These are phyloP conservation scores for Cervus canadensis DNA, from an alignment of 2,113 vertebrate species.

Conservation along the genomic window DNA sequence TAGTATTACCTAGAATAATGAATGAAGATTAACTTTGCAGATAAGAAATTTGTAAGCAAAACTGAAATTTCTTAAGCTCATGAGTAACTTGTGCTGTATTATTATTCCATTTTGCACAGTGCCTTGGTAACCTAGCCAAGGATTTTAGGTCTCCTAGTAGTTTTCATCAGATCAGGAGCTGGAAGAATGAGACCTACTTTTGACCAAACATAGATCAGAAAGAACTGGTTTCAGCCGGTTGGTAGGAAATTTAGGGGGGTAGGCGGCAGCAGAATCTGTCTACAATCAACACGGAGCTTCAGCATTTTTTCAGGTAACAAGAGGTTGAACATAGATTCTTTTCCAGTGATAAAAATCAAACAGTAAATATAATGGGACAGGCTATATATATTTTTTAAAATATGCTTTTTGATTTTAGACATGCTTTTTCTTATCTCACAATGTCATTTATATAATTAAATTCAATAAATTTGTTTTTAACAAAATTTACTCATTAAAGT, in stretches of 20 bases:
- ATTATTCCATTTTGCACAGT: constrained; percentile 36
- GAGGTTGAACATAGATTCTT: not conserved
- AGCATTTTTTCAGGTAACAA: constrained; percentile 16
- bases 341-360: not conserved
- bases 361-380: not conserved
- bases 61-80: constrained; percentile 14
- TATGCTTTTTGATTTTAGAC: not conserved
- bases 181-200: constrained; percentile 35
- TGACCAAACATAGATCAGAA: constrained; percentile 31
- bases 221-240: constrained; percentile 6
- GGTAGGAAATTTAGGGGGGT: not conserved
- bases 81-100: not conserved
- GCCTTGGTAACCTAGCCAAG: constrained; percentile 9
- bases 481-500: constrained; percentile 13
- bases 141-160: constrained; percentile 9
- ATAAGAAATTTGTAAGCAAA: constrained; percentile 35
- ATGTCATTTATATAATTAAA: not conserved
- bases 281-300: not conserved
- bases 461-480: constrained; percentile 13
- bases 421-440: not conserved
- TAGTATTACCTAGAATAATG: not conserved
- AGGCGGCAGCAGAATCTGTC: not conserved
- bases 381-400: not conserved
- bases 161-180: constrained; percentile 15
- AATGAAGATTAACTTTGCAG: not conserved